Percentiles rank a stretch among this genome's conserved stretches.
These are phyloP conservation scores for Pangasius krempfi DNA, from an alignment of 2,797 vertebrate species.

Conservation along the genomic window DNA sequence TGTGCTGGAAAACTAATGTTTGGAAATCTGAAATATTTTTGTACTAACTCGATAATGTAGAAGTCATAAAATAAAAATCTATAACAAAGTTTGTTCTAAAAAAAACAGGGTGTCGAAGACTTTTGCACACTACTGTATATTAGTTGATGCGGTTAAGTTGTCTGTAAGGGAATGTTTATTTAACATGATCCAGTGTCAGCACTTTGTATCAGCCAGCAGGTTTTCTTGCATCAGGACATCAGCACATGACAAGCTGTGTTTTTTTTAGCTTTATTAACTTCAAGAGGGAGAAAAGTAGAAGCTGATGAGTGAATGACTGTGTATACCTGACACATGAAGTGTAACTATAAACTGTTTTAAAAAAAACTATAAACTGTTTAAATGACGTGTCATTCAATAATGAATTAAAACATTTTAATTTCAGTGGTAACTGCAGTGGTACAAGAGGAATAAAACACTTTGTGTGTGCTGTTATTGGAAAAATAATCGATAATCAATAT, in stretches of 20 bases:
- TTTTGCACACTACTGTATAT: too few species aligned
- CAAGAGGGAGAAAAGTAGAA: not conserved
- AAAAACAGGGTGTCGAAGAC: too few species aligned
- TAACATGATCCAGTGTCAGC: not conserved
- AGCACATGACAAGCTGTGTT: not conserved
- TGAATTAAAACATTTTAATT: not conserved
- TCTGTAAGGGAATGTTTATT: conserved; percentile 1
- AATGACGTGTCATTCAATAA: not conserved
- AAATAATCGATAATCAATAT: not conserved
- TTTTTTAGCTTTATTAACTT: not conserved
- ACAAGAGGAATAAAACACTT: not conserved
- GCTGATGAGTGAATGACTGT: not conserved
- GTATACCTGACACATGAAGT: not conserved
- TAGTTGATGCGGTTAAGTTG: not conserved
- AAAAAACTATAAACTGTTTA: too few species aligned
- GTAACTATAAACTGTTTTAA: not conserved
- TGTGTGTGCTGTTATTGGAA: not conserved
- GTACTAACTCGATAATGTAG: too few species aligned
- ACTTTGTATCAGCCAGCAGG: not conserved
- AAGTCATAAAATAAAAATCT: too few species aligned
- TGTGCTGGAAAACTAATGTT: too few species aligned
- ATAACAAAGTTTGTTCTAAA: too few species aligned
- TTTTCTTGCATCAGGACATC: not conserved
- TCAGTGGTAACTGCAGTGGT: not conserved
- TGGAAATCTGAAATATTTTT: too few species aligned